Evolutionary conservation across 2,113 vertebrate genomes (phyloP).

Genomic region (Heterotis niloticus): DNA sequence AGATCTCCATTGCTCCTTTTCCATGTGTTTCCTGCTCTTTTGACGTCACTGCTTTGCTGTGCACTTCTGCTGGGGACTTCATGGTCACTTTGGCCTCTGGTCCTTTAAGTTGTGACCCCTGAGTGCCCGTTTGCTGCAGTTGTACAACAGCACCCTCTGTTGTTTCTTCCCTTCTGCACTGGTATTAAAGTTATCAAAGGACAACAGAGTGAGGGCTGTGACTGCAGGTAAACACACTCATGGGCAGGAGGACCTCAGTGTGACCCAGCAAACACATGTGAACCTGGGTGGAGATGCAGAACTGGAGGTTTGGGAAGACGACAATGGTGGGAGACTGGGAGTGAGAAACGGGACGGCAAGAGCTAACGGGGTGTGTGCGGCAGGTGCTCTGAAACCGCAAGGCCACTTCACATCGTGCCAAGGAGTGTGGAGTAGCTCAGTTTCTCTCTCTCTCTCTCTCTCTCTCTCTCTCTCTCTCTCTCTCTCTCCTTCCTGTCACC

Average conservation of each 20-base stretch:
- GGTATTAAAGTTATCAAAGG: background rate
- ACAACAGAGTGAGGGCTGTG: background rate
- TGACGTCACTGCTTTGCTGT: background rate
- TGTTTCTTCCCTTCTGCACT: too few species aligned
- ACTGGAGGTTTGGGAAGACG: conserved; percentile 41
- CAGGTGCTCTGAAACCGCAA: background rate
- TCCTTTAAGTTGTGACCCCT: too few species aligned
- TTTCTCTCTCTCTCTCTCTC: background rate
- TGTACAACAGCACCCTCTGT: too few species aligned
- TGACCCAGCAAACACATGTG: conserved; percentile 58
- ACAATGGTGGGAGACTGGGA: conserved; percentile 9
- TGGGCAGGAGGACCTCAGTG: conserved; percentile 46
- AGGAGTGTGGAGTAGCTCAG: background rate
- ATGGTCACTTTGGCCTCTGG: too few species aligned
- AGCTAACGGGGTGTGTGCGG: background rate
- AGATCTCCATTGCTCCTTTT: background rate
- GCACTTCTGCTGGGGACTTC: background rate
- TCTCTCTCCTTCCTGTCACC: conserved; percentile 3
- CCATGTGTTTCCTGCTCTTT: background rate
- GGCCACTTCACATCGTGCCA: background rate
- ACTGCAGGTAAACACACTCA: conserved; percentile 26
- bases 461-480: conserved; percentile 10
- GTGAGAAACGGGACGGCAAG: background rate
- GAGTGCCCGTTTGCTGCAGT: background rate
- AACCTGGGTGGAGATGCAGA: conserved; percentile 40